A percentile compares a stretch with the other conserved stretches of the same genome.
Evolutionary conservation across 2,113 vertebrate species (phyloP).

Genomic region (Tiliqua scincoides): DNA sequence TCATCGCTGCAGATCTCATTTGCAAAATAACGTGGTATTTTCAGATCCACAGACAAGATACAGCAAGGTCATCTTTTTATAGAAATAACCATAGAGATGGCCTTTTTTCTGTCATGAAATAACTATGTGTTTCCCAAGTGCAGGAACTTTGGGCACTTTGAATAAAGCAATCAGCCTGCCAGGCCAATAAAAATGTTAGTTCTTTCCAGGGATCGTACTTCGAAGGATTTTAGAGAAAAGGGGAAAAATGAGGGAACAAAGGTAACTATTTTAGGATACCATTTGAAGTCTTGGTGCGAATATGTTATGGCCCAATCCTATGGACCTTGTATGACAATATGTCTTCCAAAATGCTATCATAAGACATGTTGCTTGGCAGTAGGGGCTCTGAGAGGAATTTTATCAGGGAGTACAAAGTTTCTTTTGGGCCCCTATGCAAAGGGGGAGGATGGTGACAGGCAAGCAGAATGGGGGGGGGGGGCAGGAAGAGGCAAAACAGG

Average conservation of each 20-base stretch:
- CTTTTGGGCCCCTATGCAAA: too few relatives aligned
- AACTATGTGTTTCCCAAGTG: background rate
- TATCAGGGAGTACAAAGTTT: too few relatives aligned
- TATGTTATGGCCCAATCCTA: too few relatives aligned
- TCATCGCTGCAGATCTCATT: background rate
- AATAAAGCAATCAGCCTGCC: background rate
- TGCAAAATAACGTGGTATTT: background rate
- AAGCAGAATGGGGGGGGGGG: too few relatives aligned
- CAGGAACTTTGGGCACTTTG: accelerated
- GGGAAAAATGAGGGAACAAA: background rate
- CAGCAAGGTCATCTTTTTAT: background rate
- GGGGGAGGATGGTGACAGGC: too few relatives aligned
- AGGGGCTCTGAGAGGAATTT: too few relatives aligned
- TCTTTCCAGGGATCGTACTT: background rate
- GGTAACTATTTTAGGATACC: too few relatives aligned
- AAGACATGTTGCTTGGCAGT: background rate
- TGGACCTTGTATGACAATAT: too few relatives aligned
- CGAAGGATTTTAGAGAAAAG: constrained; percentile 11
- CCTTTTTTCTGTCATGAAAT: background rate
- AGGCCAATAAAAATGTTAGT: background rate
- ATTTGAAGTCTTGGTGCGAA: background rate
- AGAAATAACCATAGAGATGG: constrained; percentile 8
- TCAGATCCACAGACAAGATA: background rate
- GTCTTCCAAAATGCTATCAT: background rate
- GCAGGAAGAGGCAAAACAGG: too few relatives aligned